Base-by-base conservation (phyloP, 2,113 vertebrate genomes). In the Paracanthobrama guichenoti region DNA sequence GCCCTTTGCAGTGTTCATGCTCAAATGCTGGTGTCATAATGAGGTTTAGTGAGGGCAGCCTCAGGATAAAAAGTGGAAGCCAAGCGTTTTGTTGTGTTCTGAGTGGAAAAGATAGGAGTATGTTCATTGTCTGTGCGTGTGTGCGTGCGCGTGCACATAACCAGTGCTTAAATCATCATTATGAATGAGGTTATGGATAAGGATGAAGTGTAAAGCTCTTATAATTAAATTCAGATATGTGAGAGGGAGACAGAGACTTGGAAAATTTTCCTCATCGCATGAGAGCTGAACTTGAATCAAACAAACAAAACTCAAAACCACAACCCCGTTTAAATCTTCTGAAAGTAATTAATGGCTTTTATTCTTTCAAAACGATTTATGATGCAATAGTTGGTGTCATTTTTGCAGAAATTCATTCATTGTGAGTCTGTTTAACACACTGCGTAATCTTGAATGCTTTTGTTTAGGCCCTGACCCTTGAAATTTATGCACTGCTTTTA, bases 181-280 rank as follows among this genome's bases (percentile, higher is more conserved):
- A 83, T 83, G 42, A 74, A 74, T 46, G 35, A 57, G 67, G 31
- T 73, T 60, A 75, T 74, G 81, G 71, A 83, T 75, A 46, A 22
- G 35, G 67, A 60, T 81, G 9, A 14, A 48, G 60, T 16, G 28
- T 60, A 74, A 83, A 64, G 18, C 67, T 82, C 50, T 42, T 48
- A 39, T 75, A 83, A 83, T 83, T 83, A 48, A 83, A 48, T 20
- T 83, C 81, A 35, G 81, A 83, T 35, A 26, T 66, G 59, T 16
- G 10, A n/a, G 57, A 64, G 31, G 8, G 28, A 76, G 3, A 10
- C 26, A 10, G 39, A 26, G 24, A 20, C 46, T 66, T 64, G 59
- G 16, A 18, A 28, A 13, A 66, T n/a, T 0, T 48, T 80, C 42
- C 59, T 66, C 44, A 8, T 80, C 1, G 60, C 60, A 28, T 28